phyloP scores from a whole-genome alignment of 2,797 vertebrate genomes.

The Hyperoplus immaculatus region DNA sequence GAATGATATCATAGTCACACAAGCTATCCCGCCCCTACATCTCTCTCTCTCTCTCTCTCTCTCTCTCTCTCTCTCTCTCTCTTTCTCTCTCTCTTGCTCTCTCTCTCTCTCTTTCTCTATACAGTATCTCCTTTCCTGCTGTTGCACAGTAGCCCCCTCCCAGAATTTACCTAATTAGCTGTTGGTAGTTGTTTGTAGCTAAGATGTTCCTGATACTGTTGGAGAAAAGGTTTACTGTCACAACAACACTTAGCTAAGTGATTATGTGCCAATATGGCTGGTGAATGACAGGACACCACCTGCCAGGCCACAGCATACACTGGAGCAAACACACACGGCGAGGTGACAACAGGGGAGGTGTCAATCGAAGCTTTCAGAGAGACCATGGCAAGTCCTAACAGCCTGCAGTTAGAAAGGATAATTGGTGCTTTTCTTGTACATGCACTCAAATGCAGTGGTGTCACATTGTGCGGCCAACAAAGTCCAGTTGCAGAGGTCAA shows the following conservation, averaged over 20 bases:
- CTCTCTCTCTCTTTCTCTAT: background rate
- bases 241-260: background rate
- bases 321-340: conserved; percentile 8
- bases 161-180: conserved; percentile 59
- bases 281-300: conserved; percentile 63
- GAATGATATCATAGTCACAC: conserved; percentile 67
- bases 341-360: conserved; percentile 28
- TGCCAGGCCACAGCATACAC: conserved; percentile 46
- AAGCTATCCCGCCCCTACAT: background rate
- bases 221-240: conserved; percentile 29
- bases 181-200: conserved; percentile 33
- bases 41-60: background rate
- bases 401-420: conserved; percentile 16
- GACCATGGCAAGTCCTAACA: conserved; percentile 15
- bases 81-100: too few relatives aligned
- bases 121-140: conserved; percentile 10
- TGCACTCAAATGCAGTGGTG: conserved; percentile 11
- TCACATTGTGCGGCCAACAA: conserved; percentile 35
- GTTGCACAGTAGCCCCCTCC: conserved; percentile 16
- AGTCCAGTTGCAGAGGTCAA: conserved; percentile 60
- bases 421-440: conserved; percentile 13
- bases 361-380: conserved; percentile 52
- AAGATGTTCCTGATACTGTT: conserved; percentile 34
- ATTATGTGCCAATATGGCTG: conserved; percentile 20
- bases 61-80: too few relatives aligned